These are phyloP conservation scores for Bolinopsis microptera DNA, from an alignment of 37 sponge, comb jelly and placozoan genomes.

Conservation along the genomic window DNA sequence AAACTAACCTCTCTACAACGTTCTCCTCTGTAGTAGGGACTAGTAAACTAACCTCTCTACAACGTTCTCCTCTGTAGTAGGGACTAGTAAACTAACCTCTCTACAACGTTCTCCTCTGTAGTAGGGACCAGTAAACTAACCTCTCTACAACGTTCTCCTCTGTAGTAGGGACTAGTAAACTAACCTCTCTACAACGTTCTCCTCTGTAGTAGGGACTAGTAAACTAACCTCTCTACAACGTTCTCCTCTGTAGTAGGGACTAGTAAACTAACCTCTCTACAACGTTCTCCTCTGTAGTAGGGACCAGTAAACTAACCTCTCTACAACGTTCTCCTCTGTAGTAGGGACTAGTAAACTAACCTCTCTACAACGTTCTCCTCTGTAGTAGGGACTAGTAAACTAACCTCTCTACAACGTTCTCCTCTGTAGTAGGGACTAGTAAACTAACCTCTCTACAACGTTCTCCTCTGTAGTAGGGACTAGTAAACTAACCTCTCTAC, in stretches of 20 bases:
- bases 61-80: no score
- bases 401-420: constrained; percentile 79
- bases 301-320: constrained; percentile 73
- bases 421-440: no score
- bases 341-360: no score
- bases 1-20: constrained; percentile 68
- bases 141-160: constrained; percentile 81
- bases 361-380: constrained; percentile 73
- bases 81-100: no score
- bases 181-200: constrained; percentile 72
- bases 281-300: constrained; percentile 75
- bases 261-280: constrained; percentile 65
- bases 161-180: no score
- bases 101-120: constrained; percentile 71
- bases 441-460: constrained; percentile 68
- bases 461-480: constrained; percentile 73
- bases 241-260: no score
- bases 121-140: constrained; percentile 71
- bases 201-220: constrained; percentile 70
- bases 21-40: constrained; percentile 73
- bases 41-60: constrained; percentile 79
- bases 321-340: constrained; percentile 77
- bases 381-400: constrained; percentile 71
- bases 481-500: constrained; percentile 79
- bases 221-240: constrained; percentile 80